Evolutionary conservation across 2,888 invertebrate genomes (phyloP).

Genomic region (Tuta absoluta): DNA sequence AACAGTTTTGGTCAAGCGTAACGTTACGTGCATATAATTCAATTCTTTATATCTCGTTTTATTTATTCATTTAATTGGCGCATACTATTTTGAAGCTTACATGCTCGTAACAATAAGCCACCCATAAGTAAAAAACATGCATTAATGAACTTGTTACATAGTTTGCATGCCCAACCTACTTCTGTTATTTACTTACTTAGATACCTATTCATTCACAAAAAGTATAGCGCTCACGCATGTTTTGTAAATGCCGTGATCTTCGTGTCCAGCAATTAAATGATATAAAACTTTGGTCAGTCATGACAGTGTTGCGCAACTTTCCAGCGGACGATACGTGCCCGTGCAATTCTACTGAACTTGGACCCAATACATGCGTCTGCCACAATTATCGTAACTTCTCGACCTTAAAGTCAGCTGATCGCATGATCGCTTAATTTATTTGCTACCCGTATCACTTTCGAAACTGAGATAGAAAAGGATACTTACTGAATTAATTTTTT

Average conservation of each 20-base stretch:
- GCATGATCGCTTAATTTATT: constrained; percentile 21
- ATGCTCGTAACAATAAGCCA: too few species aligned
- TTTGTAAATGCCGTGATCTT: constrained; percentile 11
- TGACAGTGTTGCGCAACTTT: constrained; percentile 14
- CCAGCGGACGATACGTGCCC: constrained; percentile 1
- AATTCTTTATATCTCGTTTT: too few species aligned
- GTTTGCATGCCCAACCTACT: too few species aligned
- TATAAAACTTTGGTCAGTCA: constrained; percentile 19
- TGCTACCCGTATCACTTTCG: constrained; percentile 15
- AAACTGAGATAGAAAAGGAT: constrained; percentile 11
- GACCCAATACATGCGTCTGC: constrained; percentile 18
- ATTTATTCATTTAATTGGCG: too few species aligned
- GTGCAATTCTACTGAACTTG: constrained; percentile 20
- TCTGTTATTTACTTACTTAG: too few species aligned
- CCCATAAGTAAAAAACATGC: too few species aligned
- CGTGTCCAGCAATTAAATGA: constrained; percentile 19
- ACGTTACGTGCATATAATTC: too few species aligned
- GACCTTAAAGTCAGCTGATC: constrained; percentile 23
- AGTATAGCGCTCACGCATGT: constrained; percentile 5
- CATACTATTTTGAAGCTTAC: too few species aligned
- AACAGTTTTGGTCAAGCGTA: neutral
- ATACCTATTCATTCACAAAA: neutral
- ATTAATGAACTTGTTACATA: too few species aligned
- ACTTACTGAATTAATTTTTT: constrained; percentile 11
- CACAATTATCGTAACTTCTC: constrained; percentile 17